phyloP scores from a whole-genome alignment of 2,888 invertebrate genomes.

The Heliconius cydno region DNA sequence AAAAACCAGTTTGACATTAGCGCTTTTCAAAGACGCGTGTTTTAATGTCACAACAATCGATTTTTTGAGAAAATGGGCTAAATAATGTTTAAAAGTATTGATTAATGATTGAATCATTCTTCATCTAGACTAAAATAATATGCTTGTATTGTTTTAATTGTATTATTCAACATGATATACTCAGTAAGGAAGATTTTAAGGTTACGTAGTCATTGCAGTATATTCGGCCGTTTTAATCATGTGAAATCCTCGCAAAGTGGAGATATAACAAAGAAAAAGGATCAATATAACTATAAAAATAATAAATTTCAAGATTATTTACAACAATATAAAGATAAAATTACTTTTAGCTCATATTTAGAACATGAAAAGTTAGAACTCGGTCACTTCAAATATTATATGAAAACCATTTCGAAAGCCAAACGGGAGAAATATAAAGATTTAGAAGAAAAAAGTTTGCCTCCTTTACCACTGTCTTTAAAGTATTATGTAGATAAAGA shows the following conservation, averaged over 20 bases:
- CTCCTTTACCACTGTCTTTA: conserved; percentile 80
- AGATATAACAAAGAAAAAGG: conserved; percentile 47
- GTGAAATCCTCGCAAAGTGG: conserved; percentile 50
- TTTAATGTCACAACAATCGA: conserved; percentile 23
- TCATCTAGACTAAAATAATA: background rate
- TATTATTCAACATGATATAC: conserved; percentile 58
- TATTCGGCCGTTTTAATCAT: conserved; percentile 58
- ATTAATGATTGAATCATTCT: background rate
- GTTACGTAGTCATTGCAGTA: conserved; percentile 67
- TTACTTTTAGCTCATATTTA: conserved; percentile 72
- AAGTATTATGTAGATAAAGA: conserved; percentile 76
- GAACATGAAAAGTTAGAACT: conserved; percentile 70
- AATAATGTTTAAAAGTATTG: too few relatives aligned
- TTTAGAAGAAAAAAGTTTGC: conserved; percentile 58
- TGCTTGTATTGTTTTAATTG: conserved; percentile 37
- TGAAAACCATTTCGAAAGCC: conserved; percentile 63
- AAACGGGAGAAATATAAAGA: conserved; percentile 54
- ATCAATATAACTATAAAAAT: conserved; percentile 47
- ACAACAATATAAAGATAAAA: conserved; percentile 68
- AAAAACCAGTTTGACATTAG: background rate
- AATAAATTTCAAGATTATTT: conserved; percentile 62
- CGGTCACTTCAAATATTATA: conserved; percentile 67
- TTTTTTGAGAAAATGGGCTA: background rate
- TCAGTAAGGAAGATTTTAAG: conserved; percentile 67
- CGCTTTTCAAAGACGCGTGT: background rate